Evolutionary conservation across 2,888 invertebrate genomes (phyloP).

Genomic region (Aethes cnicana): DNA sequence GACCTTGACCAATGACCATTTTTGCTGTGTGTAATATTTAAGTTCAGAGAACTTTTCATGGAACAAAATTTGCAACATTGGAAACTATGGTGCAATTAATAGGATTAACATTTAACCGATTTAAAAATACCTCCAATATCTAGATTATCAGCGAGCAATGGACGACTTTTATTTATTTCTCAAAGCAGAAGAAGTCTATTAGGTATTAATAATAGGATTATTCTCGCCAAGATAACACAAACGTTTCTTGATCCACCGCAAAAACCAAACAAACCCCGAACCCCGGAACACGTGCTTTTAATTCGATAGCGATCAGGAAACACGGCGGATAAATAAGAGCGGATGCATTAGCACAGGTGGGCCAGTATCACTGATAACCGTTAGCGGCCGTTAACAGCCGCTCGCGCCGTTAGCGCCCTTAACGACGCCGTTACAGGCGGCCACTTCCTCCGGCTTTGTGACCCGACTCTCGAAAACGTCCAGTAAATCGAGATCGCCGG

Average conservation of each 20-base stretch:
- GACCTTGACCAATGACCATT: no score
- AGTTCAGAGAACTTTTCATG: no score
- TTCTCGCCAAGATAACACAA: no score
- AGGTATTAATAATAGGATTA: no score
- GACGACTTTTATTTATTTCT: no score
- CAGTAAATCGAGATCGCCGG: conserved; percentile 55
- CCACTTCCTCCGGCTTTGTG: conserved; percentile 72
- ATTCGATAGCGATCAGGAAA: conserved; percentile 67
- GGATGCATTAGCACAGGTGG: conserved; percentile 78
- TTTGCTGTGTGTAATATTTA: no score
- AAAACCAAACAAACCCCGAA: conserved; percentile 20
- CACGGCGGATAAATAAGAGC: conserved; percentile 74
- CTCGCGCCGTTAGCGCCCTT: conserved; percentile 68
- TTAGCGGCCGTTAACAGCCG: conserved; percentile 62
- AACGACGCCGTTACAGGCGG: conserved; percentile 77
- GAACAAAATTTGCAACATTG: no score
- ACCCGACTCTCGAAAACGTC: conserved; percentile 46
- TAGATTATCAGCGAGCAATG: no score
- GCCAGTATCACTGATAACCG: conserved; percentile 72
- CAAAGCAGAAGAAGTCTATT: no score
- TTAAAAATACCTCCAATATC: no score
- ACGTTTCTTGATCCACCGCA: neutral
- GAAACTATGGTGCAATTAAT: no score
- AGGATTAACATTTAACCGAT: no score
- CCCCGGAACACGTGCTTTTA: conserved; percentile 38